These are phyloP conservation scores for Alentia gelatinosa DNA, from an alignment of 2,888 invertebrate genomes.

Conservation along the genomic window DNA sequence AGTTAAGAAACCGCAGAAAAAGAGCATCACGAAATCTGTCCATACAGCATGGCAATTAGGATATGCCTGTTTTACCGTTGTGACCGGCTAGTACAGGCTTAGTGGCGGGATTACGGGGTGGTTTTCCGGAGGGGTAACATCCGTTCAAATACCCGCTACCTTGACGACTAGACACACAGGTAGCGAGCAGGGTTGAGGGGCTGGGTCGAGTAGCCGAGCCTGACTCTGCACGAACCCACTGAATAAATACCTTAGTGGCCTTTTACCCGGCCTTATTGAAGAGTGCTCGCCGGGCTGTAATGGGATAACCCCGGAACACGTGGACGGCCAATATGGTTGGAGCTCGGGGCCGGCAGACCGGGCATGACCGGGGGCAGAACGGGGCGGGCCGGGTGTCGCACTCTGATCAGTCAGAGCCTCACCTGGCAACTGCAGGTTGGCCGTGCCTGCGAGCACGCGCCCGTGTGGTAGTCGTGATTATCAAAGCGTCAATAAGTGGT, in stretches of 20 bases:
- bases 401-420: background rate
- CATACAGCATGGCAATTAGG: no score
- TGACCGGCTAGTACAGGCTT: no score
- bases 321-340: background rate
- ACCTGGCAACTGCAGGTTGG: background rate
- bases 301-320: background rate
- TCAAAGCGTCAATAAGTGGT: background rate
- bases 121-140: no score
- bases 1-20: no score
- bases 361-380: background rate
- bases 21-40: no score
- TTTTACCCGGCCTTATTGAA: constrained; percentile 5
- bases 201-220: background rate
- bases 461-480: background rate
- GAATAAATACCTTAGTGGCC: background rate
- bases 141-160: no score
- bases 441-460: background rate
- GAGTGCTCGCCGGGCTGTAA: background rate
- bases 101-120: no score
- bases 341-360: background rate
- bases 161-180: background rate
- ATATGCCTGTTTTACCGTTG: no score
- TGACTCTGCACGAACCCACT: background rate
- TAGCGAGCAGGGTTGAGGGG: background rate
- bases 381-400: background rate